Base-by-base conservation (phyloP, 30 jellyfish, hydroid and myxozoan species). In the Haliclystus octoradiatus region DNA sequence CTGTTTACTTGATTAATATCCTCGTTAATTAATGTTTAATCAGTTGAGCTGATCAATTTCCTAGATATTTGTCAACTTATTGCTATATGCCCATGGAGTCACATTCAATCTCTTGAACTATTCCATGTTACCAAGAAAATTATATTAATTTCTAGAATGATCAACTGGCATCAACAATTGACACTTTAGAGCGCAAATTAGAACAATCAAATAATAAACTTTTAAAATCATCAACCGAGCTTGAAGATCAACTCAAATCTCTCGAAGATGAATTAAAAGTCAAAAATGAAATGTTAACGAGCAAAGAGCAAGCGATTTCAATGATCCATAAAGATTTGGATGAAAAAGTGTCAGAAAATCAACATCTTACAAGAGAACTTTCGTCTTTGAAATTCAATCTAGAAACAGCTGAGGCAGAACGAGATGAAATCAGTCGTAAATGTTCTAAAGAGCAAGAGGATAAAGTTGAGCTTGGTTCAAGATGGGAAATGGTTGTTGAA, bases 241-340 rank as follows among this genome's bases (percentile, higher is more conserved):
- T 64, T 13, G 22, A 47, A n/a, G 31, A 32, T 65, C 47, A 64
- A 35, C 32, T 74, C 3, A 47, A 65, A 26, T 63, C 85, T 0
- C 27, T 74, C 28, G 83, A 72, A 40, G 62, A 26, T 14, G 67
- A 75, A 15, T 33, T 65, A 23, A 65, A 23, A 1, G 1, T 75
- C 51, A 66, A 75, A n/a, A 52, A 75, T 2, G 87, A 75, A 28
- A 26, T 75, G 2, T 35, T 75, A 40, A 75, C 65, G 28, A 75
- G 87, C 66, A 75, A 75, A 29, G n/a, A 52, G 2, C 87, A 75
- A 49, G 53, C 87, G 33, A 49, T 75, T 31, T 71, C 65, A 9
- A 75, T 75, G 79, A 64, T 77, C 62, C 75, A 68, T n/a, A 66
- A 60, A 29, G 90, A 77, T 26, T 60, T 77, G 2, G 80, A 68